phyloP scores from a whole-genome alignment of 2,113 vertebrate genomes.

The Heterocephalus glaber region DNA sequence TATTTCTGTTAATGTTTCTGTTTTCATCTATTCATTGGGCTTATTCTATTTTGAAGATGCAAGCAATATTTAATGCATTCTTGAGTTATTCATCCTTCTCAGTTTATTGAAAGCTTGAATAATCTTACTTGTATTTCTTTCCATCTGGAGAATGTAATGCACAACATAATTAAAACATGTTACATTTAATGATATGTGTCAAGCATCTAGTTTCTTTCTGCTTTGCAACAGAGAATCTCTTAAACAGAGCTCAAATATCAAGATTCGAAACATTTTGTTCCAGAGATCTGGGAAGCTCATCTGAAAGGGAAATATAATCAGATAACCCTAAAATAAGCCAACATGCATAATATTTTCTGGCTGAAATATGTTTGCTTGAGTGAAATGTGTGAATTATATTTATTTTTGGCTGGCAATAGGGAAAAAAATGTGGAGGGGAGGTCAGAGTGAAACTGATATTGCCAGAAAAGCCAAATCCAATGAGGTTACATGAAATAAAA shows the following conservation, averaged over 20 bases:
- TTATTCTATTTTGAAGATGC: neutral
- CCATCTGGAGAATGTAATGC: neutral
- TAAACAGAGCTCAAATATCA: neutral
- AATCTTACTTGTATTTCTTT: neutral
- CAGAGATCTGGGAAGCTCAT: neutral
- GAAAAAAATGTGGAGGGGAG: neutral
- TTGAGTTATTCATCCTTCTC: neutral
- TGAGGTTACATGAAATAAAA: neutral
- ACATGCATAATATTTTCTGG: conserved; percentile 12
- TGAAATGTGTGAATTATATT: conserved; percentile 10
- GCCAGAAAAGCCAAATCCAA: neutral
- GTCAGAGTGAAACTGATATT: neutral
- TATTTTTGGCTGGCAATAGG: neutral
- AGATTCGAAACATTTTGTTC: conserved; percentile 20
- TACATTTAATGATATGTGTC: neutral
- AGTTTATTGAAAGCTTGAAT: neutral
- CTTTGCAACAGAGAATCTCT: neutral
- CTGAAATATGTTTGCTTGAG: neutral
- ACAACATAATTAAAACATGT: neutral
- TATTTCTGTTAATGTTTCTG: neutral
- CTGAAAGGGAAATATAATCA: neutral
- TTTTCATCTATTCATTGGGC: neutral
- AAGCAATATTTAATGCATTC: neutral
- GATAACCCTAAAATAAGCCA: neutral
- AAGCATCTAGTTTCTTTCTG: conserved; percentile 34